These are phyloP conservation scores for Drosophila mettleri DNA, from an alignment of 2,888 invertebrate species.

Conservation along the genomic window DNA sequence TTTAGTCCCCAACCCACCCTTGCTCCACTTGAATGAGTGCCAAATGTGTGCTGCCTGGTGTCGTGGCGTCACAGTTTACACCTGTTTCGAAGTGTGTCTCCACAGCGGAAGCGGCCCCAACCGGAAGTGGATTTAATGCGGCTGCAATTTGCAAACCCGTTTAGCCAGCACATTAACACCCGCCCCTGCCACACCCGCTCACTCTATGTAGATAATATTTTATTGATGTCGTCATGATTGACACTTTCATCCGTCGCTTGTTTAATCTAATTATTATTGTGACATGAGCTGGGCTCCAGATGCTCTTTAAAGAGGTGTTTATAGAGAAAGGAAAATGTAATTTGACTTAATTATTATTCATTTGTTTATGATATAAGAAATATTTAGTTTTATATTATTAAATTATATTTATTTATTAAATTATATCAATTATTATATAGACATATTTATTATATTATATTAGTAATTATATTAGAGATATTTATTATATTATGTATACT, in stretches of 20 bases:
- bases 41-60: conserved; percentile 70
- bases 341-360: too few relatives aligned
- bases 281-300: not conserved
- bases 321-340: not conserved
- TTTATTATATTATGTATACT: too few relatives aligned
- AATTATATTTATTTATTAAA: too few relatives aligned
- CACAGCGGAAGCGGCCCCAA: conserved; percentile 57
- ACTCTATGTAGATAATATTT: conserved; percentile 34
- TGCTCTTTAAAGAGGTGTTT: not conserved
- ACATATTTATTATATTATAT: too few relatives aligned
- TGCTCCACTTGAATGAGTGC: conserved; percentile 76
- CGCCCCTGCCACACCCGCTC: not conserved
- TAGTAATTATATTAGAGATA: too few relatives aligned
- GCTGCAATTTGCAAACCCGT: conserved; percentile 70
- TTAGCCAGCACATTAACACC: conserved; percentile 64
- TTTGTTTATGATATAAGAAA: too few relatives aligned
- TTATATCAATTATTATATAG: too few relatives aligned
- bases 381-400: too few relatives aligned
- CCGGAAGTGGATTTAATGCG: conserved; percentile 77
- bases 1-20: conserved; percentile 30
- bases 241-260: conserved; percentile 19
- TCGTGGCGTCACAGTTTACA: conserved; percentile 70
- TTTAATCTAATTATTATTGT: conserved; percentile 31
- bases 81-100: conserved; percentile 57
- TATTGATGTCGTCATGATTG: conserved; percentile 42